Evolutionary conservation across 2,888 invertebrate species (phyloP), one percentile per base, ranked within the genome.

Genomic region (Lithophane semibrunnea): DNA sequence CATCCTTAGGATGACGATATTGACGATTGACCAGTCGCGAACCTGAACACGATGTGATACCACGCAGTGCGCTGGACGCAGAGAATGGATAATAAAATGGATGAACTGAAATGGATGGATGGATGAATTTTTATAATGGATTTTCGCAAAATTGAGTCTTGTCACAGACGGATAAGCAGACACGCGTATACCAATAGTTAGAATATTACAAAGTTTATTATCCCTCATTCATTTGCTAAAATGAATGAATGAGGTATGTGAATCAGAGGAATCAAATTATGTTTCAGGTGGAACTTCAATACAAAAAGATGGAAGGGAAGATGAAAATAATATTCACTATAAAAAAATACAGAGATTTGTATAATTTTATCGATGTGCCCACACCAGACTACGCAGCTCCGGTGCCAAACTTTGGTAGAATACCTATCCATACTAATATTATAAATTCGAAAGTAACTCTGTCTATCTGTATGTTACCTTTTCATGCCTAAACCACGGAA

Each of bases 231-330:
- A 1, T 66, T 67, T 29, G 13, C 3, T 42, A 24, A 13, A 42
- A 70, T 29, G 7, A n/a, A 18, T 21, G 13, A 24, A 24, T 21
- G n/a, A 58, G 18, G 13, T 21, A 37, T 60, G 60, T 12, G 24
- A 74, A 52, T 49, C 12, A 49, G 4, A 60, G 21, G 8, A n/a
- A 49, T 76, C 7, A 49, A 65, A 47, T 44, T 56, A n/a, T 13
- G 9, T 86, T 90, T 3, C 83, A 97, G 97, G 94, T 90, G 12
- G 92, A 96, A 47, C 89, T 97, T 10, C 93, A 96, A 0, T 97
- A 98, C 88, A 97, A 97, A 76, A 97, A 97, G 66, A 95, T 97
- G 61, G 97, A 98, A 91, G 97, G 97, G 0, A 97, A 97, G 85
- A 96, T 98, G 92, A 97, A 97, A 88, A 97, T 98, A 89, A 96